Conservation (phyloP, 2,888 invertebrate species). For the Drosophila anceps region DNA sequence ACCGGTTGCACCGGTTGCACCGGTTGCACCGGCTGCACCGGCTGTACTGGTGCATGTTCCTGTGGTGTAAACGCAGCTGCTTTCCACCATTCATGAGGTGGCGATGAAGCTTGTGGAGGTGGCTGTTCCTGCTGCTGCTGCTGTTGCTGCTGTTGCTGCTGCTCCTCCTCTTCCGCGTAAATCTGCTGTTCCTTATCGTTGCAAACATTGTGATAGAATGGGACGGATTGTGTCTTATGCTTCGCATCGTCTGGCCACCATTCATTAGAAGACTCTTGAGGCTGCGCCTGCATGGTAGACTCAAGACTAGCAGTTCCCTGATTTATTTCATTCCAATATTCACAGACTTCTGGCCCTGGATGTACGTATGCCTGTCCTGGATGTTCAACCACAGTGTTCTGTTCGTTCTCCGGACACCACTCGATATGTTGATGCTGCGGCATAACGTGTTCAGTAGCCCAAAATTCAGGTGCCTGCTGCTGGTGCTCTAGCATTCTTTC, state of each 20-base stretch:
- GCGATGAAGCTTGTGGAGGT: background rate
- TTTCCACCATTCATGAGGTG: constrained; percentile 35
- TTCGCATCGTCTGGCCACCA: background rate
- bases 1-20: constrained; percentile 3
- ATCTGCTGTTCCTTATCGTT: background rate
- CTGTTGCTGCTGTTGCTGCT: background rate
- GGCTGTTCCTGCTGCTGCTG: background rate
- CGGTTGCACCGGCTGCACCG: background rate
- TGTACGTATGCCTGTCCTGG: no score
- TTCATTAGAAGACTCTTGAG: background rate
- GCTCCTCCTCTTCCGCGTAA: background rate
- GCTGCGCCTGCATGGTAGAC: background rate
- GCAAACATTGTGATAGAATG: background rate
- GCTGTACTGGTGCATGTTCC: background rate
- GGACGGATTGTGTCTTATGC: background rate
- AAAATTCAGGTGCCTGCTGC: background rate
- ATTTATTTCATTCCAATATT: background rate
- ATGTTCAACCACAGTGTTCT: background rate
- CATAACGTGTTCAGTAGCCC: background rate
- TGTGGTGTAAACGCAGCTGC: constrained; percentile 29
- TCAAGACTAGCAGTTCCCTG: background rate
- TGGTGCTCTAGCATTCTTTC: background rate
- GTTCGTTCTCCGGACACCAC: background rate
- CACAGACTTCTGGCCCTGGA: background rate
- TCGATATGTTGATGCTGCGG: background rate